Evolutionary conservation across 2,113 vertebrate species (phyloP), one percentile per base, ranked within the genome.

Genomic region (Dasyornis broadbenti): DNA sequence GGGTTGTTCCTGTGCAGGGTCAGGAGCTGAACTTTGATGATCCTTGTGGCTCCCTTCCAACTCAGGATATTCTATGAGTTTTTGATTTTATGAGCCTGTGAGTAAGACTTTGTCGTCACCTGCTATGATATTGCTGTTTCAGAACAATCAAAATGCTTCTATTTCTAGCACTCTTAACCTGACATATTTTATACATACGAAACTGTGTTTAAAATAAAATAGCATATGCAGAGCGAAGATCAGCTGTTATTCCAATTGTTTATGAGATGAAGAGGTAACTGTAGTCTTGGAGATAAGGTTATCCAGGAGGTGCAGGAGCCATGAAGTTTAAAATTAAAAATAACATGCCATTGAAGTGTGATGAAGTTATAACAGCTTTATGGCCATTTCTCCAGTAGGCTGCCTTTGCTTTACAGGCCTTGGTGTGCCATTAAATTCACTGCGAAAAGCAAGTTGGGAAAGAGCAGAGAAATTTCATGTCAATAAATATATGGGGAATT

Each of bases 311-410:
- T 40, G 76, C 16, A 70, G 40, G 83, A 95, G 5, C 15, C 45
- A 72, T 57, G 57, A 87, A 79, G 54, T 82, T 61, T 80, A 85
- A 89, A 89, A 91, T 87, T 87, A 94, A 94, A 89, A 92, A 87
- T 82, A 87, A 7, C 57, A 72, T 42, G n/a, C 27, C 53, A 77
- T 5, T 88, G 89, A 87, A 92, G 24, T 72, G 50, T 70, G 75
- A 92, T 89, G 61, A 92, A 89, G n/a, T 72, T 95, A 27, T 64
- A 94, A 87, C 40, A 82, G 56, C 24, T 87, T 94, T 92, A 92
- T 57, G 70, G 37, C 18, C 40, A 35, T 91, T 95, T 92, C 78
- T 82, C 61, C 54, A 76, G 70, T 60, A 85, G 65, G 12, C 31
- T 95, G 60, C 39, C 12, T 83, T 81, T 92, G 64, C 50, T 92